Percentiles rank a stretch among this genome's conserved stretches.
Conservation (phyloP, 2,888 invertebrate species). For the Galeruca laticollis region DNA sequence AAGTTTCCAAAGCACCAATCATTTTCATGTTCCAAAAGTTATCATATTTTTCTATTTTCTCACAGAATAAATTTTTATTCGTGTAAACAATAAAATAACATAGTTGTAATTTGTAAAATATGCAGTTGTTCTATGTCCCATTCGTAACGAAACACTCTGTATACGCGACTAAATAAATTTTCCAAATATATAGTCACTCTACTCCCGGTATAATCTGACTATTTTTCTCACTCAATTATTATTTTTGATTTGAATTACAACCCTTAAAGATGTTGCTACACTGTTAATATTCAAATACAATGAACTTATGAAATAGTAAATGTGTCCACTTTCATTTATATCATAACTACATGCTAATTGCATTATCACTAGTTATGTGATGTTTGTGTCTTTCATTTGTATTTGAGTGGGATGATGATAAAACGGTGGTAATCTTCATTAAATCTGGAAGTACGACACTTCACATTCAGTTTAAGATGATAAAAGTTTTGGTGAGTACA, state of each 20-base stretch:
- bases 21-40: too few species aligned
- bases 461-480: neutral
- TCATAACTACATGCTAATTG: conserved; percentile 3
- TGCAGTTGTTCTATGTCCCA: too few species aligned
- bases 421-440: neutral
- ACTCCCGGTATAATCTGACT: too few species aligned
- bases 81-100: too few species aligned
- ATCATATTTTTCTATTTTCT: too few species aligned
- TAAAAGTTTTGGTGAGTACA: neutral
- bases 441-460: neutral
- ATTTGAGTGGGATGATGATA: neutral
- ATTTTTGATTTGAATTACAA: neutral
- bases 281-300: neutral
- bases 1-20: too few species aligned
- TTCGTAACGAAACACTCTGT: too few species aligned
- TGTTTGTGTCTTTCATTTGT: neutral
- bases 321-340: neutral
- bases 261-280: neutral
- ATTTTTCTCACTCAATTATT: too few species aligned
- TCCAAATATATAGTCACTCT: too few species aligned
- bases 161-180: too few species aligned
- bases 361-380: conserved; percentile 11
- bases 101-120: too few species aligned
- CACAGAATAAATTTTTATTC: too few species aligned
- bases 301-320: neutral